These are phyloP conservation scores for Aplidium turbinatum DNA, from an alignment of 23 tunicate species.

Conservation along the genomic window DNA sequence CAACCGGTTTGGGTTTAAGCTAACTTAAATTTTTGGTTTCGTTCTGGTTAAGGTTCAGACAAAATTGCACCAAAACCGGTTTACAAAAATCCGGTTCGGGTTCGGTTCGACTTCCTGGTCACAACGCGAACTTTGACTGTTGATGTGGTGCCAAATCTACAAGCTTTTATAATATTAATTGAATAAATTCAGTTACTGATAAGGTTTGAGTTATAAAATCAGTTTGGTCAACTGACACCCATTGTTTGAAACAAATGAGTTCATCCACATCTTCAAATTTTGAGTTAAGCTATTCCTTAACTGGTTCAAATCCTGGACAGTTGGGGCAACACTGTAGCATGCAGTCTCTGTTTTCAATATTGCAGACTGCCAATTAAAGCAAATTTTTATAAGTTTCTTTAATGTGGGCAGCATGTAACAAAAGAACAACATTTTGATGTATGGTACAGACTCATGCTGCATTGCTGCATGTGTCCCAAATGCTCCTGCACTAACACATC, in stretches of 20 bases:
- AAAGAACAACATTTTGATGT: slow-evolving; percentile 26
- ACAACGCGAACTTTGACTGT: too few relatives aligned
- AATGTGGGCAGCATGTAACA: slow-evolving; percentile 7
- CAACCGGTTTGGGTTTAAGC: too few relatives aligned
- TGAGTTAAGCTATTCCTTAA: not conserved
- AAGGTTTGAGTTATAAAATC: not conserved
- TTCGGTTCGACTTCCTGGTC: too few relatives aligned
- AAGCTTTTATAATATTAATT: not conserved
- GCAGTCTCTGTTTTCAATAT: not conserved
- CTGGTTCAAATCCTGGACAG: slow-evolving; percentile 4
- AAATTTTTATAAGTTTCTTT: not conserved
- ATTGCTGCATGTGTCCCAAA: slow-evolving; percentile 37
- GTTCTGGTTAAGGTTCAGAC: too few relatives aligned
- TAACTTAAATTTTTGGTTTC: too few relatives aligned
- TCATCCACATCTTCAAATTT: slow-evolving; percentile 34
- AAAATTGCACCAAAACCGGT: too few relatives aligned
- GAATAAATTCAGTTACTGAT: slow-evolving; percentile 4
- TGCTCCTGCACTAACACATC: slow-evolving; percentile 26
- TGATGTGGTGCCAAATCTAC: slow-evolving; percentile 7
- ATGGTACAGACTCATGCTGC: not conserved
- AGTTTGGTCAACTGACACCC: slow-evolving; percentile 20
- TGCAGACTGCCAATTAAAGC: not conserved
- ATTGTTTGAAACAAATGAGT: slow-evolving; percentile 8
- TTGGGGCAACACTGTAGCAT: not conserved
- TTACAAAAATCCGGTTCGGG: too few relatives aligned